phyloP scores from a whole-genome alignment of 2,888 invertebrate species.

The Anarsia innoxiella region DNA sequence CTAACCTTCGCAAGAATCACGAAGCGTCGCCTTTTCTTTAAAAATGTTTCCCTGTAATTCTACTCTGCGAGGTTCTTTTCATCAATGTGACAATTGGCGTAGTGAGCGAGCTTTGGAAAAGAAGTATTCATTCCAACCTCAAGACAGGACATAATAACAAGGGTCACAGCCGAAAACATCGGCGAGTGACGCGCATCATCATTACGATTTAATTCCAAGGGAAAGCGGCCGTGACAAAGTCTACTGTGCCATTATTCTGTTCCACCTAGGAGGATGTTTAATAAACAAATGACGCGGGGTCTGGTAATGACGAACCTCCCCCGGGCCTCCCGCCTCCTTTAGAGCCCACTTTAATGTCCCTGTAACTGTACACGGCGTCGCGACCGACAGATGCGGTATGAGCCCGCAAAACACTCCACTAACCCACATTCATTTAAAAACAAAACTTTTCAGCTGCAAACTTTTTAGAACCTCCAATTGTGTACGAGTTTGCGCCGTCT shows the following conservation, averaged over 20 bases:
- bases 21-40: conserved; percentile 3
- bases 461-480: conserved; percentile 10
- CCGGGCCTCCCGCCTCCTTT: conserved; percentile 42
- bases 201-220: conserved; percentile 70
- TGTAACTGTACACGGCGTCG: conserved; percentile 28
- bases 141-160: conserved; percentile 66
- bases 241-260: conserved; percentile 66
- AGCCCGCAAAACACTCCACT: conserved; percentile 17
- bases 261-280: conserved; percentile 70
- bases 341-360: conserved; percentile 51
- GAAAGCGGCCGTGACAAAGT: conserved; percentile 69
- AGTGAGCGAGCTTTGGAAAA: conserved; percentile 54
- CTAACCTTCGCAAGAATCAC: conserved; percentile 6
- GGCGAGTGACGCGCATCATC: conserved; percentile 63
- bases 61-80: conserved; percentile 41
- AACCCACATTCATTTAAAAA: conserved; percentile 22
- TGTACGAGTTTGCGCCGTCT: conserved; percentile 6
- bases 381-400: conserved; percentile 34
- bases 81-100: conserved; percentile 63
- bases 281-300: conserved; percentile 71
- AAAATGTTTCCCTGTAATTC: background rate
- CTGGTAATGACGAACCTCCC: conserved; percentile 56
- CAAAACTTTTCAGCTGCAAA: conserved; percentile 13
- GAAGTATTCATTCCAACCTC: conserved; percentile 69
- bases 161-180: conserved; percentile 46